Percentiles rank a stretch among this genome's conserved stretches.
These are phyloP conservation scores for Diarsia rubi DNA, from an alignment of 2,888 invertebrate genomes.

Conservation along the genomic window DNA sequence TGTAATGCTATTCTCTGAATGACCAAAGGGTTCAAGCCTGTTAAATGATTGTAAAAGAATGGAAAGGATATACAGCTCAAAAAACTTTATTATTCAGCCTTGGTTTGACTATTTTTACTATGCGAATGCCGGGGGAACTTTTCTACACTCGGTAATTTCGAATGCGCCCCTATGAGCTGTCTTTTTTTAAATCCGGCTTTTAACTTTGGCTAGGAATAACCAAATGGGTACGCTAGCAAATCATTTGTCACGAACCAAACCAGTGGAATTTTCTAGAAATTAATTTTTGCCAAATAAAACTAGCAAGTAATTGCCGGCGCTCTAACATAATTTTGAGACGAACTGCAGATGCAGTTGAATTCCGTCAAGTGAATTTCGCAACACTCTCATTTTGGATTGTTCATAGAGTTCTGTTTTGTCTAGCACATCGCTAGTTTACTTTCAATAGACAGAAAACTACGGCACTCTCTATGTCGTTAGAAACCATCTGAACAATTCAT, in stretches of 20 bases:
- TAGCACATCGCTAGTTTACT: conserved; percentile 48
- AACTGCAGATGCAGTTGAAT: conserved; percentile 18
- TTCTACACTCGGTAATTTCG: conserved; percentile 27
- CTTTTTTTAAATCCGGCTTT: conserved; percentile 35
- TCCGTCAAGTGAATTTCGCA: conserved; percentile 16
- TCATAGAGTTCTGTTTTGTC: conserved; percentile 24
- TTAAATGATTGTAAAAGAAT: conserved; percentile 12
- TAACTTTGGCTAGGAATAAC: conserved; percentile 29
- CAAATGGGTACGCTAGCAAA: conserved; percentile 40
- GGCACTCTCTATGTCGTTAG: conserved; percentile 49
- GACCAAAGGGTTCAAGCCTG: conserved; percentile 11
- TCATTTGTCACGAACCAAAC: conserved; percentile 28
- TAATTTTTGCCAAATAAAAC: conserved; percentile 21
- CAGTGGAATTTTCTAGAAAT: conserved; percentile 23
- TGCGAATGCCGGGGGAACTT: conserved; percentile 28
- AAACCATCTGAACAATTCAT: conserved; percentile 66
- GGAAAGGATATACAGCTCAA: conserved; percentile 4
- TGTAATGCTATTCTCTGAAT: conserved; percentile 9
- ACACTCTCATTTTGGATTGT: conserved; percentile 29
- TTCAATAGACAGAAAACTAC: conserved; percentile 48
- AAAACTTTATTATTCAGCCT: conserved; percentile 20
- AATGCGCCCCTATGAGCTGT: conserved; percentile 16
- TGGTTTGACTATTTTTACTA: conserved; percentile 30
- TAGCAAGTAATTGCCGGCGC: conserved; percentile 14
- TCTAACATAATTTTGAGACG: conserved; percentile 27